Base-by-base conservation (phyloP, 2,888 invertebrate genomes). In the Anaspis maculata region DNA sequence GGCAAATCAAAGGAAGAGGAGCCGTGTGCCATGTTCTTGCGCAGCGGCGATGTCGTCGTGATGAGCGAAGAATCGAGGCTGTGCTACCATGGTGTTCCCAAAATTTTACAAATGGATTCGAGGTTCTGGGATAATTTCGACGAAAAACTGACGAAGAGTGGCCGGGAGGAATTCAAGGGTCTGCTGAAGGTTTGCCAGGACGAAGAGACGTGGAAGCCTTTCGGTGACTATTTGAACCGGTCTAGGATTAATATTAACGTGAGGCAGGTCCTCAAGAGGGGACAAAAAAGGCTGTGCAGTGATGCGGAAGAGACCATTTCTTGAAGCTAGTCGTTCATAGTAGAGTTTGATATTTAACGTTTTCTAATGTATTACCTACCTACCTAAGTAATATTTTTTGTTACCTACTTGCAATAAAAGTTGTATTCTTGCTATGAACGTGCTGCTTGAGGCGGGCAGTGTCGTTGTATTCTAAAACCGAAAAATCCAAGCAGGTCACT, bases 181-280 rank as follows among this genome's bases (percentile, higher is more conserved):
- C 37, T 46, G 25, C 46, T 45, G 34, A 51, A 47, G 38, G 56
- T 37, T 32, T 62, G 66, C 25, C 43, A 44, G 6, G 58, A 69
- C 39, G 58, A 62, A 15, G 33, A 46, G 1, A 64, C 67, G 52
- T 81, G 78, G 78, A 52, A 55, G 36, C 68, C 66, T 3, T 79
- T 74, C 54, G 57, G 66, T 12, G 59, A 67, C 28, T 91, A 85
- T 63, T 64, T 87, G 25, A 62, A 68, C 30, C 70, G 73, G 48
- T 83, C 85, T 16, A 77, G 97, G 57, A 87, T 97, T 33, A 97
- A 97, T 69, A 75, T 97, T 45, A 97, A 95, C 72, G 81, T 95
- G 4, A 70, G 96, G 56, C 95, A 96, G 69, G 94, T 96, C 19
- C 67, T 89, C 52, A 70, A 72, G 59, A 64, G 69, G 49, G 76